A percentile compares a stretch with the other conserved stretches of the same genome.
phyloP scores from a whole-genome alignment of 2,888 invertebrate species.

The Bursaphelenchus okinawaensis region DNA sequence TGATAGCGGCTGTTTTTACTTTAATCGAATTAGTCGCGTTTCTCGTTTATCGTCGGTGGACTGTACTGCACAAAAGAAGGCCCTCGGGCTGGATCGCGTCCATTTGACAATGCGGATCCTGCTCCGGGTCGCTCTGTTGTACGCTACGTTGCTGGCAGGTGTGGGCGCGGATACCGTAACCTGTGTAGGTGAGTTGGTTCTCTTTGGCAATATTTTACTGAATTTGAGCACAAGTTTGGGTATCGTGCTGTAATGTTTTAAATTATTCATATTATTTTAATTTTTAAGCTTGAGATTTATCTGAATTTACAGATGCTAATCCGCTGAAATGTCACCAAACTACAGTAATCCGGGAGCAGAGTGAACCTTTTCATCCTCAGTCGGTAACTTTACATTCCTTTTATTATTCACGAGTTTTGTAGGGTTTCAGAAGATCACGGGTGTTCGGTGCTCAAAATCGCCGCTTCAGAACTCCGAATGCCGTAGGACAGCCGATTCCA shows the following conservation, averaged over 20 bases:
- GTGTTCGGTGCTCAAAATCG: not conserved
- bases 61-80: not conserved
- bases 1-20: not conserved
- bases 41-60: not conserved
- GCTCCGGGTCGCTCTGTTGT: not conserved
- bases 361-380: too few relatives aligned
- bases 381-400: too few relatives aligned
- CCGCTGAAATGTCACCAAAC: not conserved
- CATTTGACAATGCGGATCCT: not conserved
- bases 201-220: not conserved
- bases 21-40: not conserved
- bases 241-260: too few relatives aligned
- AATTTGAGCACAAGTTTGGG: too few relatives aligned
- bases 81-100: not conserved
- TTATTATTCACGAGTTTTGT: too few relatives aligned
- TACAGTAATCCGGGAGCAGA: too few relatives aligned
- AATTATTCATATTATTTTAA: too few relatives aligned
- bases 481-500: not conserved
- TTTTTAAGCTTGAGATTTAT: too few relatives aligned
- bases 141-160: not conserved
- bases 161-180: not conserved
- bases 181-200: not conserved
- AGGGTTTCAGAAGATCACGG: not conserved
- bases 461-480: not conserved
- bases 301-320: too few relatives aligned